Evolutionary conservation across 2,888 invertebrate genomes (phyloP).

Genomic region (Callyntrura guangdongensis): DNA sequence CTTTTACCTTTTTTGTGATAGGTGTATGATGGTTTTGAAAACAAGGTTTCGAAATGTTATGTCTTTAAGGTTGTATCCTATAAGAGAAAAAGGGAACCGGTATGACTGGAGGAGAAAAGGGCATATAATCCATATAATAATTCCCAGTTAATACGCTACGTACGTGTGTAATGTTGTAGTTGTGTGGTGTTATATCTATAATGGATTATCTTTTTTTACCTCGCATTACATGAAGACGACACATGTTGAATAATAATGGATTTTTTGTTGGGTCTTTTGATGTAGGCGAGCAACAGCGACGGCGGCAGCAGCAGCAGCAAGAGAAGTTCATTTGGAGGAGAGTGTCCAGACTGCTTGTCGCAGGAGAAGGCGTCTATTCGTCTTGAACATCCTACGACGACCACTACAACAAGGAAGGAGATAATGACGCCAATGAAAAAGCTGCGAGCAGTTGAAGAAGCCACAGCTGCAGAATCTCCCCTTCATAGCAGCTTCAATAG

Average conservation of each 20-base stretch:
- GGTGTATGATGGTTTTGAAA: not conserved
- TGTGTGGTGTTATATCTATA: slow-evolving; percentile 45
- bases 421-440: slow-evolving; percentile 18
- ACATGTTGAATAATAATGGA: slow-evolving; percentile 69
- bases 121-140: slow-evolving; percentile 6
- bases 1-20: slow-evolving; percentile 8
- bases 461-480: slow-evolving; percentile 59
- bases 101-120: slow-evolving; percentile 71
- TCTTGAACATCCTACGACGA: slow-evolving; percentile 31
- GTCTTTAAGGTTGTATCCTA: not conserved
- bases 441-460: slow-evolving; percentile 39
- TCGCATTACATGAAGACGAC: slow-evolving; percentile 34
- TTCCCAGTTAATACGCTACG: slow-evolving; percentile 27
- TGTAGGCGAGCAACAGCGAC: slow-evolving; percentile 66
- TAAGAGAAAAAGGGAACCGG: slow-evolving; percentile 60
- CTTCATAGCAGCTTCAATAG: slow-evolving; percentile 54
- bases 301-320: slow-evolving; percentile 54
- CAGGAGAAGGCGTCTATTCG: slow-evolving; percentile 77
- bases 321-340: slow-evolving; percentile 79
- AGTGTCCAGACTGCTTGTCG: slow-evolving; percentile 85
- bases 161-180: slow-evolving; percentile 23
- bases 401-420: slow-evolving; percentile 29
- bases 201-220: slow-evolving; percentile 18
- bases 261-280: slow-evolving; percentile 63
- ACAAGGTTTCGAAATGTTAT: not conserved